phyloP scores from a whole-genome alignment of 1,140 invertebrate genomes.

The Cyphomyrmex costatus region DNA sequence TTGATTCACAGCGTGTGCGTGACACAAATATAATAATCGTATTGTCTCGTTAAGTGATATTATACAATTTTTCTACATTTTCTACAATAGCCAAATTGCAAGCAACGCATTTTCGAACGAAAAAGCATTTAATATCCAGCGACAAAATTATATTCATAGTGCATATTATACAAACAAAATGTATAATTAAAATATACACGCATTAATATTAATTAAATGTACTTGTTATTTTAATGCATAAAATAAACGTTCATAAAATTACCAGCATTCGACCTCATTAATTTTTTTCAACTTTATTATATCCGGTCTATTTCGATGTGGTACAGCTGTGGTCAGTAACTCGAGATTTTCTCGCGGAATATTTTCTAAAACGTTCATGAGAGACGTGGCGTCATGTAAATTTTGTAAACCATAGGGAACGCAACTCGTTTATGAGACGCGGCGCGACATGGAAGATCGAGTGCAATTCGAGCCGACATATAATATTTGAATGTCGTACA shows the following conservation, averaged over 20 bases:
- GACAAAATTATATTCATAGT: background rate
- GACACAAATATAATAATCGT: background rate
- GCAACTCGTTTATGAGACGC: slow-evolving; percentile 15
- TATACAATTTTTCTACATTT: slow-evolving; percentile 10
- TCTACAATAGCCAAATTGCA: background rate
- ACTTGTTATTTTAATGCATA: background rate
- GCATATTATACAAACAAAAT: background rate
- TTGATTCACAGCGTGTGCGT: background rate
- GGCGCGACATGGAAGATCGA: slow-evolving; percentile 18
- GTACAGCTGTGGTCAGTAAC: background rate
- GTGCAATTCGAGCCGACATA: slow-evolving; percentile 10
- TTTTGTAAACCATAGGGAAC: background rate
- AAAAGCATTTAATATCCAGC: background rate
- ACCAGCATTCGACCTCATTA: background rate
- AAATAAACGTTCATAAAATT: background rate
- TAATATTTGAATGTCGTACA: slow-evolving; percentile 60
- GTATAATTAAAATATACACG: background rate
- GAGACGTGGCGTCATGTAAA: background rate
- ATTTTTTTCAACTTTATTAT: background rate
- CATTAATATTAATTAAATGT: slow-evolving; percentile 18
- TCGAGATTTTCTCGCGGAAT: background rate
- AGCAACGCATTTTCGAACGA: background rate
- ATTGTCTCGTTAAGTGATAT: background rate
- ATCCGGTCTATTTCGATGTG: background rate
- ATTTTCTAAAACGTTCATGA: background rate